Base-by-base conservation (phyloP, 2,888 invertebrate species). In the Leistus spinibarbis region DNA sequence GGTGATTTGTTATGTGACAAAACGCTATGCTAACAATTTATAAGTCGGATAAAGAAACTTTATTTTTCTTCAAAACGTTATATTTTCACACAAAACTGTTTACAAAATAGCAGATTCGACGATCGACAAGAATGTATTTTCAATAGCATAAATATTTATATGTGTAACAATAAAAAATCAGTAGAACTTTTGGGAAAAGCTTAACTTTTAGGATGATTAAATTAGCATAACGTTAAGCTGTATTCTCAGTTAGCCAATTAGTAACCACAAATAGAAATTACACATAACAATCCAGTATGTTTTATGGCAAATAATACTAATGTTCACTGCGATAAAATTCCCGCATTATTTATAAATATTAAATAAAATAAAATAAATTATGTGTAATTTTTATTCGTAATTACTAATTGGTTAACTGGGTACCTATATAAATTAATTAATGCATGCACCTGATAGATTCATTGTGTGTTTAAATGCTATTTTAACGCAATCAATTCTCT, bases 1-100 rank as follows among this genome's bases (percentile, higher is more conserved):
- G 10, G 5, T 62, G 62, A 69, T 69, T 69, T 69, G 60, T 60
- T 69, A 40, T 40, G 56, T 60, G 53, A 65, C 65, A 65, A 66
- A 40, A 40, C 40, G 40, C 40, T 40, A 40, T 40, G 40, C 10
- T 40, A 40, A 40, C 40, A 2, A 40, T 40, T 40, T 40, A 40
- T 40, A 40, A 40, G 40, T 40, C 13, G 40, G 40, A 40, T n/a
- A 40, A 40, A 40, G 7, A 40, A 40, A 40, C 40, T 40, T 40
- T 40, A 40, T 40, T 40, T 40, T 40, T 13, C 1, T 40, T 40
- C 40, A 40, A 40, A 13, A 40, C 13, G 10, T 13, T 40, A 40
- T 40, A 40, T 40, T 40, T 40, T 40, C 13, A 40, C 40, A 13
- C 40, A 13, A 40, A 7, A 40, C 40, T 40, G 40, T 40, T 40